Evolutionary conservation across 2,888 invertebrate species (phyloP).

Genomic region (Hedya salicella): DNA sequence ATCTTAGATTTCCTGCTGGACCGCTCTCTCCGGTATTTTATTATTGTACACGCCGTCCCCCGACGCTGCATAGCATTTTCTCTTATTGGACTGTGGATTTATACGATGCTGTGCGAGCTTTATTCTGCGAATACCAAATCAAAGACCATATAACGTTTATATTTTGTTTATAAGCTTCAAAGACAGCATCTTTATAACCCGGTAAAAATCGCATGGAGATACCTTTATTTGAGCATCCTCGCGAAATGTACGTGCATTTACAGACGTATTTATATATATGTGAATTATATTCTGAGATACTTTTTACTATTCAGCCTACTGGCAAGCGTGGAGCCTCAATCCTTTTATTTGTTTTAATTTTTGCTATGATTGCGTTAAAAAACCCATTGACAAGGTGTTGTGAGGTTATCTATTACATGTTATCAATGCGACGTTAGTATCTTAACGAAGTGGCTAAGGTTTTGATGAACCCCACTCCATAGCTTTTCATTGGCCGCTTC

Average conservation of each 20-base stretch:
- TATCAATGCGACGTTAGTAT: too few species aligned
- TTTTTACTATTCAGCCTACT: too few species aligned
- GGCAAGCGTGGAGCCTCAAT: too few species aligned
- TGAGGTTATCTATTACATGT: too few species aligned
- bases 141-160: background rate
- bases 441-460: too few species aligned
- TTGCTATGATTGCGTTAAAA: too few species aligned
- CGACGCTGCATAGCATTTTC: slow-evolving; percentile 39
- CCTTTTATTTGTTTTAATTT: too few species aligned
- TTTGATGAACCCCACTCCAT: too few species aligned
- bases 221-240: background rate
- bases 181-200: background rate
- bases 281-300: too few species aligned
- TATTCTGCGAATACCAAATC: slow-evolving; percentile 24
- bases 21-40: slow-evolving; percentile 43
- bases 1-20: slow-evolving; percentile 42
- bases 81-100: slow-evolving; percentile 32
- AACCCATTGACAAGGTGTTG: too few species aligned
- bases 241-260: background rate
- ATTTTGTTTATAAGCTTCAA: background rate
- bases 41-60: slow-evolving; percentile 35
- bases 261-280: too few species aligned
- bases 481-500: too few species aligned
- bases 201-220: background rate
- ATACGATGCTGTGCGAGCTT: slow-evolving; percentile 25